Evolutionary conservation across 2,888 invertebrate species (phyloP).

Genomic region (Sepiola atlantica): DNA sequence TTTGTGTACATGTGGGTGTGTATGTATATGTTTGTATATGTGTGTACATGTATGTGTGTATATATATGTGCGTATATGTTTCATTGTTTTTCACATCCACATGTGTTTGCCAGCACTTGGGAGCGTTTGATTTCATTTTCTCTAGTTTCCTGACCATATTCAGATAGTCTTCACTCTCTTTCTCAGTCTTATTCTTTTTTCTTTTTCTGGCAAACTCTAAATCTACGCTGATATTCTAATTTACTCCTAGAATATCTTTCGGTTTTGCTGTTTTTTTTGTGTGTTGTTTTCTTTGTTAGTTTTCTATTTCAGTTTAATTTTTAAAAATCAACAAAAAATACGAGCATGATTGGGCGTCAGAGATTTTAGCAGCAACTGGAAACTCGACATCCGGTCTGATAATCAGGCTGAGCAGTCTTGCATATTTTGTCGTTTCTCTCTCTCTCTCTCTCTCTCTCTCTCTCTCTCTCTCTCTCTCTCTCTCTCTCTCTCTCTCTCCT

Average conservation of each 20-base stretch:
- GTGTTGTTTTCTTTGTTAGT: background rate
- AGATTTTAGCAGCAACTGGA: background rate
- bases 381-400: background rate
- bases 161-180: background rate
- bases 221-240: background rate
- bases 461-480: background rate
- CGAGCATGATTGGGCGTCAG: background rate
- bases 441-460: background rate
- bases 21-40: background rate
- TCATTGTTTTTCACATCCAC: background rate
- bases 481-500: too few species aligned
- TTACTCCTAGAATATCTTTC: background rate
- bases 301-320: background rate
- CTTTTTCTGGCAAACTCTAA: background rate
- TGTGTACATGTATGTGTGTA: background rate
- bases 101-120: background rate
- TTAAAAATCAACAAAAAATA: background rate
- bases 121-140: background rate
- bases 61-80: background rate
- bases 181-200: background rate
- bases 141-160: background rate
- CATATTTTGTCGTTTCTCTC: background rate
- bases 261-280: too few species aligned
- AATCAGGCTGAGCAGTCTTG: background rate
- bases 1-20: too few species aligned